These are phyloP conservation scores for Anastatus disparis DNA, from an alignment of 1,140 invertebrate genomes.

Conservation along the genomic window DNA sequence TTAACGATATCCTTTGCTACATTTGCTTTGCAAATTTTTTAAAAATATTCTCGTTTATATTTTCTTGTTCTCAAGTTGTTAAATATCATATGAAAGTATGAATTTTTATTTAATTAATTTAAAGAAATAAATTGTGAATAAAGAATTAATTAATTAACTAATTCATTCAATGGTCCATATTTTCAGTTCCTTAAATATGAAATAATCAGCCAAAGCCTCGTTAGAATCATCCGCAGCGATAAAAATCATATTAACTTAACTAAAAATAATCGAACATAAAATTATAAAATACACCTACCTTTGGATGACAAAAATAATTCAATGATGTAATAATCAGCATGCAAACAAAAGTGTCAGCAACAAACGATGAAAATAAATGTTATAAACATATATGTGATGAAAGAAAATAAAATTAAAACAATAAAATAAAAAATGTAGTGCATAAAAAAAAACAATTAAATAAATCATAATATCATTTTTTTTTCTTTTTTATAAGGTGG, in stretches of 20 bases:
- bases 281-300: constrained; percentile 31
- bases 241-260: neutral
- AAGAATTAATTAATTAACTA: too few relatives aligned
- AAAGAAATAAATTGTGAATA: too few relatives aligned
- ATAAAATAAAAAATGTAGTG: constrained; percentile 45
- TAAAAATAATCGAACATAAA: constrained; percentile 22
- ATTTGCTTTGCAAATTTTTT: too few relatives aligned
- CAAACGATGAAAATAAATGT: constrained; percentile 30
- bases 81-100: too few relatives aligned
- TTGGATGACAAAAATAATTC: constrained; percentile 24
- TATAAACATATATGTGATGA: neutral
- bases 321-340: constrained; percentile 27
- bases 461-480: too few relatives aligned
- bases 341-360: constrained; percentile 22
- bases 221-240: constrained; percentile 1
- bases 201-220: constrained; percentile 1
- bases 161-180: too few relatives aligned
- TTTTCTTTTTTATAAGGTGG: constrained; percentile 57
- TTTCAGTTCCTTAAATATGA: too few relatives aligned
- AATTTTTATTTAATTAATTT: too few relatives aligned
- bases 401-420: constrained; percentile 10
- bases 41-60: too few relatives aligned
- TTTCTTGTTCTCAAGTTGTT: too few relatives aligned
- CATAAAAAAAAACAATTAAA: constrained; percentile 57
- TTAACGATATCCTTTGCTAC: too few relatives aligned